Evolutionary conservation across 2,797 vertebrate species (phyloP).

Genomic region (Trematomus bernacchii): DNA sequence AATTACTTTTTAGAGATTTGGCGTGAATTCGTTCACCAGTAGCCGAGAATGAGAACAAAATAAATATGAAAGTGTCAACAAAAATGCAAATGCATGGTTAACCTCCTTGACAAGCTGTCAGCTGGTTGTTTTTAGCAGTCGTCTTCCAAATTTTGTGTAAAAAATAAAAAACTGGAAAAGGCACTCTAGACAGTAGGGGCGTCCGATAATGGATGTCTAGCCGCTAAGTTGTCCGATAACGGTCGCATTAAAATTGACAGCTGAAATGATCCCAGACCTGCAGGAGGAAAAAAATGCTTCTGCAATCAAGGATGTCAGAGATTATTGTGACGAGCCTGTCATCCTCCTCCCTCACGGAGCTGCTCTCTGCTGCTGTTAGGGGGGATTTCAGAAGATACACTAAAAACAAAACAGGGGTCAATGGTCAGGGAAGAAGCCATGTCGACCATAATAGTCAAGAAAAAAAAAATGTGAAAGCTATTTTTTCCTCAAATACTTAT

Average conservation of each 20-base stretch:
- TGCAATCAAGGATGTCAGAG: constrained; percentile 60
- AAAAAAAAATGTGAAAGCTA: no score
- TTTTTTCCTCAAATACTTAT: no score
- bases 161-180: neutral
- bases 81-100: neutral
- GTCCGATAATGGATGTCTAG: constrained; percentile 62
- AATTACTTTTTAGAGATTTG: neutral
- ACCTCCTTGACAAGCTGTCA: constrained; percentile 11
- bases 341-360: constrained; percentile 66
- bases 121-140: constrained; percentile 16
- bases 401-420: constrained; percentile 25
- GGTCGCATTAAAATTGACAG: constrained; percentile 62
- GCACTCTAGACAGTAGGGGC: constrained; percentile 27
- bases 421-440: neutral
- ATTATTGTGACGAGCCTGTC: constrained; percentile 64
- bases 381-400: constrained; percentile 80
- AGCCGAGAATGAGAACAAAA: no score
- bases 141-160: neutral
- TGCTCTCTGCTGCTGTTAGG: constrained; percentile 85
- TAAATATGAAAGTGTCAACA: neutral
- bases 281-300: constrained; percentile 15
- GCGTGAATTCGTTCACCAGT: neutral
- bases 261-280: constrained; percentile 64
- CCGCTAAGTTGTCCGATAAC: constrained; percentile 61
- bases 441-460: neutral